Base-by-base conservation (phyloP, 2,113 vertebrate genomes). In the Apus apus region DNA sequence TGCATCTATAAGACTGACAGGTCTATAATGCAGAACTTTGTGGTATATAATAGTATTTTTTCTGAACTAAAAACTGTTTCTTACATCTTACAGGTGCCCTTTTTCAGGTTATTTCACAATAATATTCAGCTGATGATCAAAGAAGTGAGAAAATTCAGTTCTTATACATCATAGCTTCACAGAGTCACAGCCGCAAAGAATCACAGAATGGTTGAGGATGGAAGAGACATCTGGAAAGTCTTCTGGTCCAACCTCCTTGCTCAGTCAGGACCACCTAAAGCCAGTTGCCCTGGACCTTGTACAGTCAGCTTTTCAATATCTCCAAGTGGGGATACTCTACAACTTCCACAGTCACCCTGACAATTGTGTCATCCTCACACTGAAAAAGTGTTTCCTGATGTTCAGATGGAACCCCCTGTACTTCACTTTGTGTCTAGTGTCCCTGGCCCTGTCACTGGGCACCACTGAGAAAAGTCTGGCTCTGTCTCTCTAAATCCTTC, bases 251-350 rank as follows among this genome's bases (percentile, higher is more conserved):
- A 19, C 18, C 46, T 48, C 46, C 46, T 48, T 48, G 8, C 18
- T 48, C 46, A 48, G 18, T 48, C 46, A 48, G 46, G 46, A 17
- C 46, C 46, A 19, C 46, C 46, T 20, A 48, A 48, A 48, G 46
- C 46, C 46, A 20, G 20, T 67, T 61, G 26, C 16, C 6, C 16
- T 45, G 8, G 13, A 51, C 22, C 26, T 17, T 10, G 17, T 21
- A 14, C 54, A 50, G 16, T 60, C 13, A 71, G 14, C 15, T 73
- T 68, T 78, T 57, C 48, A 73, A 1, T 40, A 32, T 23, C 13
- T 77, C 53, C 48, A 36, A 14, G 4, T 2, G 50, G 3, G 17
- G 20, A 20, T 10, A 27, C 6, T 78, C 20, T 0, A 0, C 17
- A 51, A 15, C n/a, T 17, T 64, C 32, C 36, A 46, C 3, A 56